Evolutionary conservation across 2,113 vertebrate species (phyloP).

Genomic region (Meriones unguiculatus): DNA sequence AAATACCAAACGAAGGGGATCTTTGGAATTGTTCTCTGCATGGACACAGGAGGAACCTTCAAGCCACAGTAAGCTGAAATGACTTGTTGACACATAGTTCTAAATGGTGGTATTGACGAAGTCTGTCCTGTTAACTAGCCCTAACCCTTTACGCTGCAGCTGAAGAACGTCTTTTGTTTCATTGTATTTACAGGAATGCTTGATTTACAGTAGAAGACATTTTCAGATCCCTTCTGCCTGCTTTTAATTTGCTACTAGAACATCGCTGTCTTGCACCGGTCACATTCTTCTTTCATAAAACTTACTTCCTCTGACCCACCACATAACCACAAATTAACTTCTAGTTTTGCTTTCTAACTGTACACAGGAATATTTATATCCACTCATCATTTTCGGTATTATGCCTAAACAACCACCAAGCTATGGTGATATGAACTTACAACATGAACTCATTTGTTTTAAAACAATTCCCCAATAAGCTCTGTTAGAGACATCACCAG

Average conservation of each 20-base stretch:
- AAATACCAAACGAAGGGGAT: conserved; percentile 38
- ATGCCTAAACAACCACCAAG: conserved; percentile 12
- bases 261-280: conserved; percentile 73
- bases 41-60: conserved; percentile 14
- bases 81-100: conserved; percentile 1
- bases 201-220: conserved; percentile 71
- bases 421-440: neutral
- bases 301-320: conserved; percentile 52
- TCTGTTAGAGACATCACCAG: neutral
- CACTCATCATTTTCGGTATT: conserved; percentile 28
- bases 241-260: conserved; percentile 82
- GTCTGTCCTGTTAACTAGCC: conserved; percentile 54
- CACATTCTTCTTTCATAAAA: conserved; percentile 52
- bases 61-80: conserved; percentile 13
- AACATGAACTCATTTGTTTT: neutral
- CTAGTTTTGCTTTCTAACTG: conserved; percentile 53
- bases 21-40: conserved; percentile 35
- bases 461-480: neutral
- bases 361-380: neutral
- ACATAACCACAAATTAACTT: conserved; percentile 64
- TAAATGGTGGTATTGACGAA: neutral
- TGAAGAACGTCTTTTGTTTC: conserved; percentile 42
- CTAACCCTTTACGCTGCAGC: conserved; percentile 38
- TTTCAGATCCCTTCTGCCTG: conserved; percentile 79
- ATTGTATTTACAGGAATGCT: conserved; percentile 60